Evolutionary conservation across 2,797 vertebrate genomes (phyloP).

Genomic region (Eidolon dupreanum): DNA sequence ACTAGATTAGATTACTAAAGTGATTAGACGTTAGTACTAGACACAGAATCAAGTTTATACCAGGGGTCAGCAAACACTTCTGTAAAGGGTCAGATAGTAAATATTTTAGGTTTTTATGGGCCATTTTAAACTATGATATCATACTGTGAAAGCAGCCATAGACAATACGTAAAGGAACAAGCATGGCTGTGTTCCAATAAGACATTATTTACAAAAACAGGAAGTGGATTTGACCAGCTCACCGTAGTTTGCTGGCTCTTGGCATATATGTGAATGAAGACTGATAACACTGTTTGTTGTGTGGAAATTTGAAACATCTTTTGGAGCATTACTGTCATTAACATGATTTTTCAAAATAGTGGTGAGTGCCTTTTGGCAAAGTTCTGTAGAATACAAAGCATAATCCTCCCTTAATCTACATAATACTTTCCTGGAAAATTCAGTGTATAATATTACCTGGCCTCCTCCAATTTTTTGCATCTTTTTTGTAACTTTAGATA

Average conservation of each 20-base stretch:
- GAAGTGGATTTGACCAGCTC: not conserved
- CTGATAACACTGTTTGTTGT: not conserved
- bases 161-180: not conserved
- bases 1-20: not conserved
- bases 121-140: not conserved
- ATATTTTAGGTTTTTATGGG: not conserved
- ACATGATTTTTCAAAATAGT: not conserved
- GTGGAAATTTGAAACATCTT: not conserved
- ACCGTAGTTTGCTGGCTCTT: not conserved
- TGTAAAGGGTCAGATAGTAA: not conserved
- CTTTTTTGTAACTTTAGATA: not conserved
- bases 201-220: conserved; percentile 4
- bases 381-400: not conserved
- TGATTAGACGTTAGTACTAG: not conserved
- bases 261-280: not conserved
- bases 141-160: not conserved
- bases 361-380: not conserved
- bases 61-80: not conserved
- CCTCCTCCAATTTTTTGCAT: not conserved
- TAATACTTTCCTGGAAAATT: not conserved
- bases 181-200: not conserved
- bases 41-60: not conserved
- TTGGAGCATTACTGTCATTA: not conserved
- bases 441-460: not conserved
- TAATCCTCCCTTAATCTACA: not conserved